These are phyloP conservation scores for Equus quagga DNA, from an alignment of 2,113 vertebrate species.

Conservation along the genomic window DNA sequence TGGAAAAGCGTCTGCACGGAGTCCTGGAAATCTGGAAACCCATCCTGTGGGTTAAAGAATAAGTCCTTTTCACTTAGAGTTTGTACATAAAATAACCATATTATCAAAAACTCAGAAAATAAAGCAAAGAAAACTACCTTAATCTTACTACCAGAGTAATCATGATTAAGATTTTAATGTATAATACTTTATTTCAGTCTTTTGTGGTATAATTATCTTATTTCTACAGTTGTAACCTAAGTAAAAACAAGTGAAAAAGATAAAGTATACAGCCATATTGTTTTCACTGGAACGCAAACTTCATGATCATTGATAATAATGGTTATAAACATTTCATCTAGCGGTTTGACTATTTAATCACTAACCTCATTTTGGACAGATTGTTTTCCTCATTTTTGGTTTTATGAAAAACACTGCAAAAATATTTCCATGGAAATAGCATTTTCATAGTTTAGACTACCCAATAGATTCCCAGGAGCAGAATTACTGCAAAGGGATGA, in stretches of 20 bases:
- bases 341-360: background rate
- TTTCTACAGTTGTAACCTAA: constrained; percentile 25
- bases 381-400: background rate
- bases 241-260: background rate
- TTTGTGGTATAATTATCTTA: background rate
- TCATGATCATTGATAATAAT: background rate
- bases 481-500: background rate
- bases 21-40: constrained; percentile 96
- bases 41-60: constrained; percentile 89
- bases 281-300: background rate
- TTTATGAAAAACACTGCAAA: constrained; percentile 48
- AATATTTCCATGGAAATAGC: background rate
- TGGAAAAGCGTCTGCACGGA: constrained; percentile 94
- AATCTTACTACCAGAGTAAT: background rate
- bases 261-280: background rate
- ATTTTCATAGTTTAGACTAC: background rate
- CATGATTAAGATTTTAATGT: background rate
- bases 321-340: background rate
- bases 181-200: background rate
- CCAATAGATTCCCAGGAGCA: background rate
- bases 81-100: constrained; percentile 33
- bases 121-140: background rate
- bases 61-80: background rate
- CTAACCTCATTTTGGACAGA: background rate
- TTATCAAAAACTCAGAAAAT: background rate